Percentiles rank a stretch among this genome's conserved stretches.
phyloP scores from a whole-genome alignment of 2,888 invertebrate species.

The Eurois occulta region DNA sequence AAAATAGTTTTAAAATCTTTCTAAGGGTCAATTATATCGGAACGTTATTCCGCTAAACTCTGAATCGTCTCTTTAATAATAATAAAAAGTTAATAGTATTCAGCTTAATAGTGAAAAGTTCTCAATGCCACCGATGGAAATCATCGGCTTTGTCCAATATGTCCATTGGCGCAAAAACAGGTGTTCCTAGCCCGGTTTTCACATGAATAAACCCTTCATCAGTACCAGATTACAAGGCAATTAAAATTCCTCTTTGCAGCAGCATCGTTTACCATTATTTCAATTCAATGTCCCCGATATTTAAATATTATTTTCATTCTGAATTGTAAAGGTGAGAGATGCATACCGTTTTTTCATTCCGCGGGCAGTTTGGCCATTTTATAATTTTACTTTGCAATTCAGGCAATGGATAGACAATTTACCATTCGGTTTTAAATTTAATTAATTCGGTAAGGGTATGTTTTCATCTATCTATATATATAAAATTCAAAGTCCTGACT shows the following conservation, averaged over 20 bases:
- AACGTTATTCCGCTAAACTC: background rate
- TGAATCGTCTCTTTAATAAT: too few relatives aligned
- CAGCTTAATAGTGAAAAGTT: background rate
- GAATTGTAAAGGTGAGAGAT: slow-evolving; percentile 29
- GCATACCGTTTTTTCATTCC: slow-evolving; percentile 15
- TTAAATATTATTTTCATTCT: slow-evolving; percentile 51
- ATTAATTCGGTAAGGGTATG: background rate
- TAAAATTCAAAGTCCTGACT: too few relatives aligned
- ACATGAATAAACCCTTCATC: background rate
- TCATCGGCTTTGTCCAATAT: background rate
- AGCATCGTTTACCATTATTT: slow-evolving; percentile 13
- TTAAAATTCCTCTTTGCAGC: background rate
- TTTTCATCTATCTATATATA: background rate
- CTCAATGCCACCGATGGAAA: background rate
- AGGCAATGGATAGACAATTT: slow-evolving; percentile 27
- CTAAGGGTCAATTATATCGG: background rate
- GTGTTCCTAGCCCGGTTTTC: background rate
- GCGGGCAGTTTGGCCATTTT: slow-evolving; percentile 10
- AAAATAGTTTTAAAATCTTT: background rate
- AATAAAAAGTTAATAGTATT: background rate
- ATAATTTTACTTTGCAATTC: slow-evolving; percentile 41
- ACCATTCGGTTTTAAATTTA: slow-evolving; percentile 20
- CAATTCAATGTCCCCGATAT: slow-evolving; percentile 43
- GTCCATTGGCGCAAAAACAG: background rate
- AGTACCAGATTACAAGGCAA: background rate